Conservation (phyloP, 2,888 invertebrate genomes). For the Punctoribates punctum region DNA sequence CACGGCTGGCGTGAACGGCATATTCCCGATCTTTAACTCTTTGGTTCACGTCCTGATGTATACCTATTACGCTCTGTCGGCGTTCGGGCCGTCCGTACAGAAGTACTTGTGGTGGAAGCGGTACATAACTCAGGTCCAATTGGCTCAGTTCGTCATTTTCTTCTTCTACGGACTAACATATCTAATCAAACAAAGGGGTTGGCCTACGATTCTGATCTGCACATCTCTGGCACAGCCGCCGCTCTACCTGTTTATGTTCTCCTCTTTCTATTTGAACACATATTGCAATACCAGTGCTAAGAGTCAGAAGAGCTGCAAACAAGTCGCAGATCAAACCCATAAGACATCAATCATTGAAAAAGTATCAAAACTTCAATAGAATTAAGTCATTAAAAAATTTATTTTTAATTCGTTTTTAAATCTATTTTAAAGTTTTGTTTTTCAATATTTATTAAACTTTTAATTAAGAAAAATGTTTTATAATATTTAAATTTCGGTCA, state of each 20-base stretch:
- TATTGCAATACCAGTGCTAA: constrained; percentile 25
- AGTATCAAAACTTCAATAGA: no score
- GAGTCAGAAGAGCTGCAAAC: neutral
- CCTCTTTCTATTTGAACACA: constrained; percentile 36
- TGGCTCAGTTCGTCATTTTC: constrained; percentile 60
- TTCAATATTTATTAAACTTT: no score
- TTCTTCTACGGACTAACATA: constrained; percentile 19
- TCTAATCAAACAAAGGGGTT: constrained; percentile 32
- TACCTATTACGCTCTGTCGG: constrained; percentile 83
- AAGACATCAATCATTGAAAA: no score
- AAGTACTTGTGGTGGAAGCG: constrained; percentile 94
- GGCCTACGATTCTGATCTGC: constrained; percentile 8
- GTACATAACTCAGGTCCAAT: constrained; percentile 83
- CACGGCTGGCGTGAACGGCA: constrained; percentile 73
- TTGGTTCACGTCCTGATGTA: constrained; percentile 92
- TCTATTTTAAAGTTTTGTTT: no score
- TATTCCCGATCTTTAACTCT: constrained; percentile 83
- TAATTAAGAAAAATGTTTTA: no score
- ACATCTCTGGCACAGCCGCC: constrained; percentile 36
- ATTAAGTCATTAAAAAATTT: no score
- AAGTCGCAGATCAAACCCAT: neutral
- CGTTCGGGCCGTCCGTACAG: constrained; percentile 72
- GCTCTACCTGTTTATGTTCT: constrained; percentile 36
- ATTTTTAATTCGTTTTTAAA: no score
- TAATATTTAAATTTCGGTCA: no score